phyloP scores from a whole-genome alignment of 2,888 invertebrate species.

The Syritta pipiens region DNA sequence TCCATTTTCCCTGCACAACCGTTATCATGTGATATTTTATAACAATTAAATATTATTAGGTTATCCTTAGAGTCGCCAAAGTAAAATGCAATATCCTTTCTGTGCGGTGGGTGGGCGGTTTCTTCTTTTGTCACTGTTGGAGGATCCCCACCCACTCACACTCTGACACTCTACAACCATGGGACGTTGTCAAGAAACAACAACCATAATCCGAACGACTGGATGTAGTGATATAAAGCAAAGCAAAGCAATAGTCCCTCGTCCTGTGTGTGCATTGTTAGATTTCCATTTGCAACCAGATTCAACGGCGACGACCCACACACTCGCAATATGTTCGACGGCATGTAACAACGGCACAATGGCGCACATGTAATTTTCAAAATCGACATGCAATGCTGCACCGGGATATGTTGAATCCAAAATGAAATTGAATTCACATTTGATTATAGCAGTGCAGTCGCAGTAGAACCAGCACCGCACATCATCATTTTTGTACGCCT shows the following conservation, averaged over 20 bases:
- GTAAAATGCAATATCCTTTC: slow-evolving; percentile 52
- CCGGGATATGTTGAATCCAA: slow-evolving; percentile 48
- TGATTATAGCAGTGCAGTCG: slow-evolving; percentile 47
- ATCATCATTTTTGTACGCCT: slow-evolving; percentile 37
- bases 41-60: slow-evolving; percentile 65
- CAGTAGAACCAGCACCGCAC: slow-evolving; percentile 44
- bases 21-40: slow-evolving; percentile 40
- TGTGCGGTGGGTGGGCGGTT: slow-evolving; percentile 5
- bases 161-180: neutral
- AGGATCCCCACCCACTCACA: neutral
- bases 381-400: slow-evolving; percentile 66
- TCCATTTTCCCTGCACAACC: neutral
- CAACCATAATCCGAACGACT: neutral
- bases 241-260: no score
- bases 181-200: neutral
- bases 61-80: slow-evolving; percentile 49
- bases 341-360: slow-evolving; percentile 57
- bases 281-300: slow-evolving; percentile 58
- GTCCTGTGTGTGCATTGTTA: slow-evolving; percentile 28
- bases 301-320: slow-evolving; percentile 1
- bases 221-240: neutral
- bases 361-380: slow-evolving; percentile 67
- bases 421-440: slow-evolving; percentile 67
- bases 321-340: slow-evolving; percentile 7
- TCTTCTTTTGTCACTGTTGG: slow-evolving; percentile 18